These are phyloP conservation scores for Ylistrum balloti DNA, from an alignment of 1,140 invertebrate genomes.

Conservation along the genomic window DNA sequence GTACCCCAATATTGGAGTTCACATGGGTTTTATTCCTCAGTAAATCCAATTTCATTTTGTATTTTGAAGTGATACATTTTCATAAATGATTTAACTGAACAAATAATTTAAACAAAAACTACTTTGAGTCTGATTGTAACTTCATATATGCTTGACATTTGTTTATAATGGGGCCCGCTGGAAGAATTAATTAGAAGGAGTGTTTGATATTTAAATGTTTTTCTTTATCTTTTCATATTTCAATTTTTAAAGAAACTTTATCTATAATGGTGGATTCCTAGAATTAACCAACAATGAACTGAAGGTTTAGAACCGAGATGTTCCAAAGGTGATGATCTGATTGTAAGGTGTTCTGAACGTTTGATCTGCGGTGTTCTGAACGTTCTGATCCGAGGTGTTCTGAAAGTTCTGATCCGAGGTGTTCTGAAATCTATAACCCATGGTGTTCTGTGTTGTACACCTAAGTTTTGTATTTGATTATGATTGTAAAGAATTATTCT, in stretches of 20 bases:
- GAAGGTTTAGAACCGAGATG: not conserved
- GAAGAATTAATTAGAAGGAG: not conserved
- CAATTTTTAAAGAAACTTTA: not conserved
- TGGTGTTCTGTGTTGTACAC: constrained; percentile 14
- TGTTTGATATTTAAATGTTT: not conserved
- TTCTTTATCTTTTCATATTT: constrained; percentile 18
- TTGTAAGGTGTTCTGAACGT: not conserved
- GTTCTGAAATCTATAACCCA: not conserved
- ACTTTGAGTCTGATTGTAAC: too few species aligned
- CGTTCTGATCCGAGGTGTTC: not conserved
- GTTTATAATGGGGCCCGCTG: not conserved
- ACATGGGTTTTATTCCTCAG: too few species aligned
- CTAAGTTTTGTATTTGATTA: not conserved
- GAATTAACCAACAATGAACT: not conserved
- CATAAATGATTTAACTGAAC: not conserved
- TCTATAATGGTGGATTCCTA: not conserved
- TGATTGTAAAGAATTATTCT: not conserved
- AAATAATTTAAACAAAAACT: too few species aligned
- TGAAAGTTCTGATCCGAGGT: not conserved
- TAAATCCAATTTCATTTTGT: too few species aligned
- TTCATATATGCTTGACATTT: not conserved
- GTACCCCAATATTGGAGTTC: too few species aligned
- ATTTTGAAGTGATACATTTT: not conserved
- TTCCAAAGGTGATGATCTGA: not conserved
- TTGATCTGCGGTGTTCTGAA: not conserved